Evolutionary conservation across 2,797 vertebrate species (phyloP).

Genomic region (Melanotaenia trifasciata): DNA sequence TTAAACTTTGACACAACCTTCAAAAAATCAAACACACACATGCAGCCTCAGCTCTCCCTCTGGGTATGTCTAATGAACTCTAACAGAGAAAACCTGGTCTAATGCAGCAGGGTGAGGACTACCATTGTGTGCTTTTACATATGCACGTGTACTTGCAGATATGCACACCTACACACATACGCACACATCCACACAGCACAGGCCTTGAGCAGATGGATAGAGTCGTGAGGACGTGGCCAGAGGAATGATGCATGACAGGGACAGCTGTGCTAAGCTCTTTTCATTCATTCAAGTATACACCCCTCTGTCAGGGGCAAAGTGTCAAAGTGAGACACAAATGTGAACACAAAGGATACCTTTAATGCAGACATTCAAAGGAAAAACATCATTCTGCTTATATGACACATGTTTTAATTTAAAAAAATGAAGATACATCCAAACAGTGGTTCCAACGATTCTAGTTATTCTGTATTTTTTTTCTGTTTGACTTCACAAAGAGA

Average conservation of each 20-base stretch:
- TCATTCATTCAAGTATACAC: conserved; percentile 69
- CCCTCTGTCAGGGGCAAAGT: conserved; percentile 64
- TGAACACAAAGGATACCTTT: conserved; percentile 39
- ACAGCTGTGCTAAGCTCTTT: conserved; percentile 76
- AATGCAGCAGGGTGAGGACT: conserved; percentile 59
- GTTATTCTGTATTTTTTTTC: not conserved
- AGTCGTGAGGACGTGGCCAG: conserved; percentile 68
- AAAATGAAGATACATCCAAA: conserved; percentile 20
- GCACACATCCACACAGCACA: conserved; percentile 22
- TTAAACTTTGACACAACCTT: conserved; percentile 43
- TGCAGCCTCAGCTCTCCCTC: conserved; percentile 59
- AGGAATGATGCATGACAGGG: conserved; percentile 78
- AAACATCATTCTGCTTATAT: conserved; percentile 31
- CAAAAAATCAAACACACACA: conserved; percentile 34
- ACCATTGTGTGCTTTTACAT: conserved; percentile 55
- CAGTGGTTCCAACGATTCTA: not conserved
- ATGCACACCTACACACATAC: conserved; percentile 9
- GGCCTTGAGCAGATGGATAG: conserved; percentile 72
- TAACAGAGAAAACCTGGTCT: conserved; percentile 62
- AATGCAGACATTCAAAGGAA: conserved; percentile 21
- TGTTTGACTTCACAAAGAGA: not conserved
- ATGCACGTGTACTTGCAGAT: conserved; percentile 25
- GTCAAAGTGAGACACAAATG: conserved; percentile 51
- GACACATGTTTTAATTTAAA: conserved; percentile 8
- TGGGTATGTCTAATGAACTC: conserved; percentile 44